Base-by-base conservation (phyloP, 2,888 invertebrate genomes). In the Heliconius hortense region DNA sequence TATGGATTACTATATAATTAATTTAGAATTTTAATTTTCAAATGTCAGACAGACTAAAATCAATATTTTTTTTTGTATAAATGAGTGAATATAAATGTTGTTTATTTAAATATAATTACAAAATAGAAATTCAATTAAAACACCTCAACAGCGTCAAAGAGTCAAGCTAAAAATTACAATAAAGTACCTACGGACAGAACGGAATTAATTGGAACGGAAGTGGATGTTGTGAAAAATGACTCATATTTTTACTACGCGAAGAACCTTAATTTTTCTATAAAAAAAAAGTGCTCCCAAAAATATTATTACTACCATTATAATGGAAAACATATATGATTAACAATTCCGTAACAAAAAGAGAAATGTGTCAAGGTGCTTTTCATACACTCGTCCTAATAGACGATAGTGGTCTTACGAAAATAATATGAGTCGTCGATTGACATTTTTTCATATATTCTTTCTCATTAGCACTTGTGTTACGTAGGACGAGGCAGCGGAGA, bases 401-500 rank as follows among this genome's bases (percentile, higher is more conserved):
- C 48, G n/a, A n/a, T n/a, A 48, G 18, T 7, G 48, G 48, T 75
- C 72, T 56, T 72, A 76, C 76, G 78, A 75, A 81, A 82, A 78
- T 72, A 80, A 74, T 77, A 75, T 66, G 48, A 79, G 80, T 82
- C 82, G 85, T 83, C 82, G 84, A 82, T 83, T 78, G 83, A 83
- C 79, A 82, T 81, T 81, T 86, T 85, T 82, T 87, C 79, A 85
- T 86, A 82, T 86, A 82, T 76, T 75, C 83, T 86, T 82, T 82
- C 82, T 85, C 79, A 92, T 93, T 93, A 93, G 90, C 93, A 92
- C 91, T 35, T 81, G 77, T 81, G 82, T 89, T 89, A 88, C 86
- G 85, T 80, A 80, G 77, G 79, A 67, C 70, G 71, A 67, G 75
- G 75, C 63, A 76, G 74, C 64, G 82, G 76, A 82, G 82, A 79